Evolutionary conservation across 2,888 invertebrate species (phyloP), one percentile per base, ranked within the genome.

Genomic region (Folsomia manolachei): DNA sequence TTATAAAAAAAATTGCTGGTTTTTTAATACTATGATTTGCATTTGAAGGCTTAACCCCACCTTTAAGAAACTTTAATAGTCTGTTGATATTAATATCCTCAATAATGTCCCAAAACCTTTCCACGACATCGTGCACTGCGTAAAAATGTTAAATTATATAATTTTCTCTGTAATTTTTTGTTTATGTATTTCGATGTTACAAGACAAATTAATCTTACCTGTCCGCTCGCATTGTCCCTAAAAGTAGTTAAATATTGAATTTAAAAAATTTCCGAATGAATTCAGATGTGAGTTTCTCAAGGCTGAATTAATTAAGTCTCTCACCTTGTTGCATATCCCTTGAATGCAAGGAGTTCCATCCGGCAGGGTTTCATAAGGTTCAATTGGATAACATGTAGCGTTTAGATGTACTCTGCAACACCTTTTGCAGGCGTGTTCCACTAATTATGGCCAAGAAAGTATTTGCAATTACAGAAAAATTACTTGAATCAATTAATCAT

Each of bases 271-370:
- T 14, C 4, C 14, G 56, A 63, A 64, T 51, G 26, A 25, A 2
- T 23, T 14, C n/a, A 52, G 24, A 68, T 9, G 25, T n/a, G 60
- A 25, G 53, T 67, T 51, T 21, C 23, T n/a, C 25, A 53, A 27
- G 18, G 14, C 1, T 52, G 26, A 27, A 53, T 72, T 61, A n/a
- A n/a, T n/a, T n/a, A n/a, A n/a, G n/a, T 39, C 63, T 66, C 80
- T 81, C 83, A 93, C 93, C 87, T 93, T 93, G 84, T 95, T 95
- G 83, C 97, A 98, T 84, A 95, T 95, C 56, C 97, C 97, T 86
- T 96, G 95, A 82, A 96, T 93, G 83, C 98, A 98, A 0, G 96
- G 95, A 24, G 95, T 95, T 21, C 96, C 96, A 84, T 96, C 95
- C 0, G 94, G 92, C 70, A 96, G 85, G 77, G 94, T 92, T 84